Percentiles rank a stretch among this genome's conserved stretches.
phyloP scores from a whole-genome alignment of 2,888 invertebrate genomes.

The Drosophila bunnanda region DNA sequence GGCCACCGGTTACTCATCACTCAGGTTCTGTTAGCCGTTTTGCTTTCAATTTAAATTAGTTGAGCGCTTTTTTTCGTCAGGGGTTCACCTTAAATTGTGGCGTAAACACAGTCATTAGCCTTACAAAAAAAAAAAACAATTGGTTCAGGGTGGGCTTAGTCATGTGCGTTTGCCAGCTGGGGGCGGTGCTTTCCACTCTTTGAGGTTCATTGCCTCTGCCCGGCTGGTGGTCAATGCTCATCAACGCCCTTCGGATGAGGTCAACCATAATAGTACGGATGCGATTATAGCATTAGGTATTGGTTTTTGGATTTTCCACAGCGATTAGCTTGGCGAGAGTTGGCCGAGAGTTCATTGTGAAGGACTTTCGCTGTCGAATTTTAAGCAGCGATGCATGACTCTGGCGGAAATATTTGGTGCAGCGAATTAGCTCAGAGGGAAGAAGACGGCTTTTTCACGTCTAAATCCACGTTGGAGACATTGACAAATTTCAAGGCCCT shows the following conservation, averaged over 20 bases:
- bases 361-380: slow-evolving; percentile 48
- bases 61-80: slow-evolving; percentile 31
- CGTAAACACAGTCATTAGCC: slow-evolving; percentile 71
- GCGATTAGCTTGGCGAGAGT: slow-evolving; percentile 25
- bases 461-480: background rate
- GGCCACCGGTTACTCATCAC: slow-evolving; percentile 4
- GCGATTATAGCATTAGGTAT: slow-evolving; percentile 23
- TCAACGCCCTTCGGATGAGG: slow-evolving; percentile 71
- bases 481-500: background rate
- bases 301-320: slow-evolving; percentile 38
- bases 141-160: slow-evolving; percentile 57
- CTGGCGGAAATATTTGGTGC: slow-evolving; percentile 1
- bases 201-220: slow-evolving; percentile 65
- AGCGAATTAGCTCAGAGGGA: background rate
- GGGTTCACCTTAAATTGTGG: slow-evolving; percentile 47
- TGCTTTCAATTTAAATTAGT: slow-evolving; percentile 52
- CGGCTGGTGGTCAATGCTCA: slow-evolving; percentile 68
- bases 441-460: no score
- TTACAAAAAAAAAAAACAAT: slow-evolving; percentile 45
- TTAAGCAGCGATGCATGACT: slow-evolving; percentile 18
- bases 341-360: slow-evolving; percentile 68
- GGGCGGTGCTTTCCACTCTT: slow-evolving; percentile 44
- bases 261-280: slow-evolving; percentile 60
- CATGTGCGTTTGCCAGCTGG: slow-evolving; percentile 40
- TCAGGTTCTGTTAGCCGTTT: slow-evolving; percentile 44